Evolutionary conservation across 2,888 invertebrate species (phyloP).

Genomic region (Ennomos quercinarius): DNA sequence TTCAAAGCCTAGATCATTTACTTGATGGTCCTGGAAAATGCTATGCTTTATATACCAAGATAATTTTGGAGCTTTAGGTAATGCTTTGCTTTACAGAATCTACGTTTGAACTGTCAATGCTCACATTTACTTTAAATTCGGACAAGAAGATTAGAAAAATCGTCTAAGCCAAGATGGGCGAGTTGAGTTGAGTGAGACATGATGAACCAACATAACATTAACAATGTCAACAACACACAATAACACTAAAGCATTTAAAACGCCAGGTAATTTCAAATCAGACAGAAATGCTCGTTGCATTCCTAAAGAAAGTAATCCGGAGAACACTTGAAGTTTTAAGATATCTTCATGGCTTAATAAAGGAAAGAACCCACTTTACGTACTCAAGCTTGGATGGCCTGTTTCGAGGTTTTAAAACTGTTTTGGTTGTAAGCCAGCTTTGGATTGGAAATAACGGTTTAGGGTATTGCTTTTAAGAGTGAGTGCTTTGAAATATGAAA

Average conservation of each 20-base stretch:
- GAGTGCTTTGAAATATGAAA: background rate
- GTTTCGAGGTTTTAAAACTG: constrained; percentile 10
- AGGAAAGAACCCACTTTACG: constrained; percentile 20
- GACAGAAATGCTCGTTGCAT: constrained; percentile 24
- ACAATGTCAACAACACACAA: background rate
- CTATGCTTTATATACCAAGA: too few relatives aligned
- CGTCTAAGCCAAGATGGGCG: too few relatives aligned
- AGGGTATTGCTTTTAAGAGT: constrained; percentile 2
- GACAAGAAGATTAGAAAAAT: too few relatives aligned
- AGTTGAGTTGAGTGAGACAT: too few relatives aligned
- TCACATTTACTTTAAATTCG: too few relatives aligned
- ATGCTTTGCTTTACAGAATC: too few relatives aligned
- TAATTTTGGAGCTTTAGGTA: too few relatives aligned
- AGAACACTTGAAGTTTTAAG: constrained; percentile 42
- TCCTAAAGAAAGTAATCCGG: constrained; percentile 33
- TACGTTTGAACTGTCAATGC: too few relatives aligned
- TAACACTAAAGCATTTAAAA: constrained; percentile 10
- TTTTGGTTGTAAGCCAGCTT: constrained; percentile 14
- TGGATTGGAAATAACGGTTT: background rate
- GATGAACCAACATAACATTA: too few relatives aligned
- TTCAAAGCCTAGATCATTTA: too few relatives aligned
- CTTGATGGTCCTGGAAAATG: too few relatives aligned
- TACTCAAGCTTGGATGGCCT: constrained; percentile 12
- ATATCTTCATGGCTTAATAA: constrained; percentile 48
- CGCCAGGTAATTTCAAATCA: constrained; percentile 16